Evolutionary conservation across 2,888 invertebrate species (phyloP).

Genomic region (Harpagoxenus sublaevis): DNA sequence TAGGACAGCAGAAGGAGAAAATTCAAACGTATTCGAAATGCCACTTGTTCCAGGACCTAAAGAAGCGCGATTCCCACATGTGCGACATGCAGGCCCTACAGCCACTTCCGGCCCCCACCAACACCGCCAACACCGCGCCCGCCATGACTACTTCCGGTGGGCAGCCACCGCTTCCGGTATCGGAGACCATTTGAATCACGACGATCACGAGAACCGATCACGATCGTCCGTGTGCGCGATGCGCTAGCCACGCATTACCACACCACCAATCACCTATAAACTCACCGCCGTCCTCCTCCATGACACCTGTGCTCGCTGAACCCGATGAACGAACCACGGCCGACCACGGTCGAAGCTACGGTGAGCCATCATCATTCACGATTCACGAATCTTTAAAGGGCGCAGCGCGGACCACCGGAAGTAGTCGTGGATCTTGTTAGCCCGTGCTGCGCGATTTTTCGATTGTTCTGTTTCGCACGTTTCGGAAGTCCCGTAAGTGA

Average conservation of each 20-base stretch:
- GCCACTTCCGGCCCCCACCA: slow-evolving; percentile 84
- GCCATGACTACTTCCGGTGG: slow-evolving; percentile 84
- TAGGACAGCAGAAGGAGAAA: slow-evolving; percentile 64
- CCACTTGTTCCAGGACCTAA: slow-evolving; percentile 86
- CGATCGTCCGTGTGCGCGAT: slow-evolving; percentile 72
- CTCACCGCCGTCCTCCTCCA: slow-evolving; percentile 58
- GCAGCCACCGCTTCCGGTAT: slow-evolving; percentile 81
- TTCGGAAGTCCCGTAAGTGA: slow-evolving; percentile 13
- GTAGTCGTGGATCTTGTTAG: slow-evolving; percentile 52
- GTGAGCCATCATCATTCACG: slow-evolving; percentile 79
- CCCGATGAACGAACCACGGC: slow-evolving; percentile 78
- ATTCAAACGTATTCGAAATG: slow-evolving; percentile 80
- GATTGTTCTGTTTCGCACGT: slow-evolving; percentile 16
- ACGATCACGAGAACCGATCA: slow-evolving; percentile 76
- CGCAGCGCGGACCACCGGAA: slow-evolving; percentile 55
- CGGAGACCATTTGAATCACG: slow-evolving; percentile 85
- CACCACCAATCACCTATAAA: slow-evolving; percentile 63
- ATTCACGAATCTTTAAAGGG: slow-evolving; percentile 61
- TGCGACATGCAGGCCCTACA: slow-evolving; percentile 86
- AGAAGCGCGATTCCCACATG: slow-evolving; percentile 86
- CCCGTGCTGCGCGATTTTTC: slow-evolving; percentile 33
- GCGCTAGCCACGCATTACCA: slow-evolving; percentile 58
- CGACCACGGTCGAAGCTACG: slow-evolving; percentile 81
- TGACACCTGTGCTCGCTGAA: slow-evolving; percentile 68
- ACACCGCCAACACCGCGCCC: slow-evolving; percentile 81